These are phyloP conservation scores for Baryphthengus martii DNA, from an alignment of 2,113 vertebrate genomes.

Conservation along the genomic window DNA sequence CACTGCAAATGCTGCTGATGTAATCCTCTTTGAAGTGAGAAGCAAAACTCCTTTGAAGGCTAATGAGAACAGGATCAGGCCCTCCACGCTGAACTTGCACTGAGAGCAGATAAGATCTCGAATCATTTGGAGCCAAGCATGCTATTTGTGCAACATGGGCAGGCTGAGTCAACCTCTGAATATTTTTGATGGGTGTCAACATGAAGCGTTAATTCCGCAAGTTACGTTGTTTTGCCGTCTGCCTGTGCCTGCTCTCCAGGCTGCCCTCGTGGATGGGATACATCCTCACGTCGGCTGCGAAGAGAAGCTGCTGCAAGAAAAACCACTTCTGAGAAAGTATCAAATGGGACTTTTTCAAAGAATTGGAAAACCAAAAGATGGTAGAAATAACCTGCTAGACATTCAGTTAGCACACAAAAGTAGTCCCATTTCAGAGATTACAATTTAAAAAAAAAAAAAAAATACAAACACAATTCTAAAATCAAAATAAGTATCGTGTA, in stretches of 20 bases:
- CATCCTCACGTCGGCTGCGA: background rate
- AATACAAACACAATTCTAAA: too few species aligned
- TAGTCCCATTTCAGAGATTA: background rate
- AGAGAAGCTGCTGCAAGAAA: background rate
- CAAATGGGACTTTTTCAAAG: background rate
- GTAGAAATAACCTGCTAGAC: background rate
- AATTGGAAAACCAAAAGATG: background rate
- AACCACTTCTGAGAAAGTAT: background rate
- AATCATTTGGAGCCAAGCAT: constrained; percentile 28
- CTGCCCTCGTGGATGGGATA: background rate
- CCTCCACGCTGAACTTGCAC: background rate
- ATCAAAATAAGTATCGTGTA: background rate
- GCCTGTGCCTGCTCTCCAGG: constrained; percentile 12
- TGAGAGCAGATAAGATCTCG: constrained; percentile 36
- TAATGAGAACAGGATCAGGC: constrained; percentile 50
- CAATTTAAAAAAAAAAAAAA: background rate
- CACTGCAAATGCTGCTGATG: constrained; percentile 12
- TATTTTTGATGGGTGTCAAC: constrained; percentile 50
- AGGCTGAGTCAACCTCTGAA: constrained; percentile 46
- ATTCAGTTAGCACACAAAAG: background rate
- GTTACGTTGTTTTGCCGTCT: constrained; percentile 22
- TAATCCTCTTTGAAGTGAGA: constrained; percentile 45
- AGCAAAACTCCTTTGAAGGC: constrained; percentile 35
- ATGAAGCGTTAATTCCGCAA: constrained; percentile 24
- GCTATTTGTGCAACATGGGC: constrained; percentile 30